phyloP scores from a whole-genome alignment of 2,797 vertebrate genomes.

The Bovichtus diacanthus region DNA sequence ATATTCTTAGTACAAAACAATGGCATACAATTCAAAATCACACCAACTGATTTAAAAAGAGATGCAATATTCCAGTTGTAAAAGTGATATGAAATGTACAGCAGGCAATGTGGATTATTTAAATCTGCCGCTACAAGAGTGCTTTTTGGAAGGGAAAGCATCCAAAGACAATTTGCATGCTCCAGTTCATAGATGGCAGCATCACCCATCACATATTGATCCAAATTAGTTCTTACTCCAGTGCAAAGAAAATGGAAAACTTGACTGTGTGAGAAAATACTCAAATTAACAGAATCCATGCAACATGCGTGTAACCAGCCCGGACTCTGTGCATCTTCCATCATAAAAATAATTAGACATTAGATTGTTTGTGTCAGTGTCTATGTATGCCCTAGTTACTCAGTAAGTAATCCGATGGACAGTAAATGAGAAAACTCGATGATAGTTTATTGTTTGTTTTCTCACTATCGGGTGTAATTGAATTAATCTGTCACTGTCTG shows the following conservation, averaged over 20 bases:
- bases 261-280: background rate
- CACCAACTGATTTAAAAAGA: background rate
- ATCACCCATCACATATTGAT: conserved; percentile 6
- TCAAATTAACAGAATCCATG: background rate
- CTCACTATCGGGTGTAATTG: conserved; percentile 13
- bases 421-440: conserved; percentile 16
- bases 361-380: background rate
- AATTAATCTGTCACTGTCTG: conserved; percentile 40
- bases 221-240: background rate
- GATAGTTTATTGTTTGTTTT: conserved; percentile 19
- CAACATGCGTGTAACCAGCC: background rate
- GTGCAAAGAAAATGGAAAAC: background rate
- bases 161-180: background rate
- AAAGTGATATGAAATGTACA: background rate
- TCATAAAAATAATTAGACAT: background rate
- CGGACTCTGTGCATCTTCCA: background rate
- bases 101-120: background rate
- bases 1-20: background rate
- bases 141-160: background rate
- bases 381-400: background rate
- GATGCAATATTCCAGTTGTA: background rate
- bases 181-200: background rate
- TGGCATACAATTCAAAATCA: background rate
- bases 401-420: conserved; percentile 6
- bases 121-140: background rate